phyloP scores from a whole-genome alignment of 2,797 vertebrate genomes.

The Gymnothorax reevesii region DNA sequence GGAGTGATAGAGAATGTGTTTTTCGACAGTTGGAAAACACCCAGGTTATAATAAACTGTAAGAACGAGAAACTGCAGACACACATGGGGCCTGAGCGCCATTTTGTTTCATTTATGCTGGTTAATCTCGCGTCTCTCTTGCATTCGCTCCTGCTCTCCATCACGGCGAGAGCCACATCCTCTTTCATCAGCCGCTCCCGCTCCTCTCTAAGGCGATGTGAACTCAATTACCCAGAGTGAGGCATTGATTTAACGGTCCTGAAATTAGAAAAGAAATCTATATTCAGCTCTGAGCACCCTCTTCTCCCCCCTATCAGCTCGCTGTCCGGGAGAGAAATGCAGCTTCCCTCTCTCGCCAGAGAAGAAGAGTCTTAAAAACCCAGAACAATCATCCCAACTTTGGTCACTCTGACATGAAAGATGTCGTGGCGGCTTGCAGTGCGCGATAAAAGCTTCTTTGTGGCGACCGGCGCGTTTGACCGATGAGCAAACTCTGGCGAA shows the following conservation, averaged over 20 bases:
- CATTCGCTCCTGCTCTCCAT: conserved; percentile 64
- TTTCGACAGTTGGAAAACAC: background rate
- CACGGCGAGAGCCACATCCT: conserved; percentile 59
- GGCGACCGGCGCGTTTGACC: background rate
- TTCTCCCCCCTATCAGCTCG: background rate
- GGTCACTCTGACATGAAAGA: conserved; percentile 1
- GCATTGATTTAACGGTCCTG: conserved; percentile 67
- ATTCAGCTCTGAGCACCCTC: conserved; percentile 66
- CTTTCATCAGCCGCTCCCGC: conserved; percentile 51
- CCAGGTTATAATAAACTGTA: background rate
- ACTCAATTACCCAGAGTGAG: conserved; percentile 66
- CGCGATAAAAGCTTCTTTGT: background rate
- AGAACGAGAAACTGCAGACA: background rate
- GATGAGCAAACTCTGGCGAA: conserved; percentile 68
- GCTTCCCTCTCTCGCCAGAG: background rate
- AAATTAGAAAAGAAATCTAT: conserved; percentile 56
- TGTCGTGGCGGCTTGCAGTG: background rate
- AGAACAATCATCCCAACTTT: conserved; percentile 1
- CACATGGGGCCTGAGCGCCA: background rate
- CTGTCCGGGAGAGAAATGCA: background rate
- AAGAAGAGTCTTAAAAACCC: background rate
- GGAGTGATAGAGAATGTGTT: background rate
- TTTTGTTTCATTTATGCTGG: conserved; percentile 17
- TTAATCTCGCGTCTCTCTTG: conserved; percentile 42
- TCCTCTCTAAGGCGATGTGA: conserved; percentile 58